These are phyloP conservation scores for Lathronympha strigana DNA, from an alignment of 2,888 invertebrate genomes.

Conservation along the genomic window DNA sequence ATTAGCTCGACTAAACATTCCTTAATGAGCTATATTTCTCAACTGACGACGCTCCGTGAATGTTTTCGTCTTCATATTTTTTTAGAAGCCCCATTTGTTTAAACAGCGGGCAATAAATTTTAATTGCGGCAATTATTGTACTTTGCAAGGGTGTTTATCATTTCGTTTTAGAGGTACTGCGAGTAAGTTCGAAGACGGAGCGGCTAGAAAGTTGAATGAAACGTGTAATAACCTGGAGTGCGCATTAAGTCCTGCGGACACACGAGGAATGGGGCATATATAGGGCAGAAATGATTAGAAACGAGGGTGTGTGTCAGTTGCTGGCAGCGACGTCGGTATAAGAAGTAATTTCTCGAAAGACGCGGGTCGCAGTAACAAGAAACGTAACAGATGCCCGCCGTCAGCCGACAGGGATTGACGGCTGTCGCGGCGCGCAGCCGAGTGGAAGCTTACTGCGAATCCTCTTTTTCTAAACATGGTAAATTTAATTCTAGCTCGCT, in stretches of 20 bases:
- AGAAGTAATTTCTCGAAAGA: conserved; percentile 73
- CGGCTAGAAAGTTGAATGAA: neutral
- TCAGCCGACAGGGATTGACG: conserved; percentile 64
- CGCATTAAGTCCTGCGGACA: conserved; percentile 31
- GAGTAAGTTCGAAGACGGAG: conserved; percentile 4
- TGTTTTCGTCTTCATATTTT: conserved; percentile 62
- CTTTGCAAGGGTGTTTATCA: conserved; percentile 24
- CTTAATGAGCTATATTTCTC: conserved; percentile 75
- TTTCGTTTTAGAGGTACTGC: conserved; percentile 15
- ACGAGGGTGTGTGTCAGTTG: conserved; percentile 58
- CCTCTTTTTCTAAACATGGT: conserved; percentile 44
- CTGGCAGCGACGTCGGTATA: conserved; percentile 64
- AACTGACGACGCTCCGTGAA: conserved; percentile 62
- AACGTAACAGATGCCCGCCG: conserved; percentile 68
- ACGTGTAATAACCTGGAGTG: conserved; percentile 25
- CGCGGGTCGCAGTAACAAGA: conserved; percentile 74
- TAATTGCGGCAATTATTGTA: conserved; percentile 39
- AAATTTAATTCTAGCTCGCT: conserved; percentile 38
- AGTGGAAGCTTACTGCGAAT: conserved; percentile 44
- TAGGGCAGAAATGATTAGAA: conserved; percentile 53
- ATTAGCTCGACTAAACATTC: conserved; percentile 77
- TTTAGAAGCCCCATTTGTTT: conserved; percentile 38
- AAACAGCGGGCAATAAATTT: conserved; percentile 39
- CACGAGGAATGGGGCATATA: conserved; percentile 43
- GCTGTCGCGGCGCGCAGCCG: conserved; percentile 53